Base-by-base conservation (phyloP, 2,113 vertebrate species). In the Carollia perspicillata region DNA sequence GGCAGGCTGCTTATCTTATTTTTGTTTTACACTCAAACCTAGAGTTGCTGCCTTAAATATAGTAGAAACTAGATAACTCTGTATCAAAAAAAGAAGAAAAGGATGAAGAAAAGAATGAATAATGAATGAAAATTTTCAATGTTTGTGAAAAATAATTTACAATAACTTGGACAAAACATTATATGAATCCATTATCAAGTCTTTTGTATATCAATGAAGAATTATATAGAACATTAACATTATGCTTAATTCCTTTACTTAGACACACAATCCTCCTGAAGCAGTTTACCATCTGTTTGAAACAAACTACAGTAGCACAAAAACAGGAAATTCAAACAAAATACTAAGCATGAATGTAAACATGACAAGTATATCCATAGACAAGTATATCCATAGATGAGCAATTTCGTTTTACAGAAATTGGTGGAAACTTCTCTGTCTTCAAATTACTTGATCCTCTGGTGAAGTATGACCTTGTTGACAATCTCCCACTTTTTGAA, bases 181-280 rank as follows among this genome's bases (percentile, higher is more conserved):
- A 69, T 17, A n/a, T 3, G 18, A 44, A 81, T 89, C 18, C 44
- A 58, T 58, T 58, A 44, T 92, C 90, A 71, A 77, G 53, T 93
- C 8, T 71, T 84, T 51, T 35, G 9, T 80, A 40, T 51, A 71
- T 89, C 75, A 85, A 90, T 53, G 66, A 86, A 77, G 17, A 86
- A 90, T 51, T 81, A 77, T 69, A 22, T 94, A 80, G 86, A 92
- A 84, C 37, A 85, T 75, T 90, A 84, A 84, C 8, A 84, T 35
- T 44, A 44, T 40, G 65, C 5, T 80, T 87, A 60, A 72, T 83
- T 53, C 47, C 20, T 95, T 88, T 90, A 86, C 0, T 33, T 20
- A 88, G 37, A 53, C 20, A 8, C 3, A 12, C 5, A 35, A 17
- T 8, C 55, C 28, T 84, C 68, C 53, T 78, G 33, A 68, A 55